Evolutionary conservation across 37 sponge, comb jelly and placozoan genomes (phyloP).

Genomic region (Bolinopsis microptera): DNA sequence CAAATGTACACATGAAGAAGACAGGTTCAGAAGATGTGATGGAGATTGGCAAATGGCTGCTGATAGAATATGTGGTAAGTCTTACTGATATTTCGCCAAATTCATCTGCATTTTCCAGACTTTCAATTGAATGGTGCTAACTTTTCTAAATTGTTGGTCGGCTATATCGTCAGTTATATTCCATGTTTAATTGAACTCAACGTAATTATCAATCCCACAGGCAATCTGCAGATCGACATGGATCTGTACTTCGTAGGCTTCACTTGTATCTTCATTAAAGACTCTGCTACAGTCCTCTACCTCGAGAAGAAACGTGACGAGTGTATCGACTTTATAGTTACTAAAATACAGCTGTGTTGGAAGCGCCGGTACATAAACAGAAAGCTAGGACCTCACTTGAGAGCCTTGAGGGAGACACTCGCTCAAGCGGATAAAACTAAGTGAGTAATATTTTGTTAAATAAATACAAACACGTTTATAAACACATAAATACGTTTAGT

Average conservation of each 20-base stretch:
- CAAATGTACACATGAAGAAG: slow-evolving; percentile 47
- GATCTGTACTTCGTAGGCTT: slow-evolving; percentile 24
- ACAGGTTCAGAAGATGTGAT: slow-evolving; percentile 36
- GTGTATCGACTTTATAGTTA: slow-evolving; percentile 24
- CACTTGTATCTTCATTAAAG: slow-evolving; percentile 51
- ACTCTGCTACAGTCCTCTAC: slow-evolving; percentile 51
- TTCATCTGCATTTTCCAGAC: too few relatives aligned
- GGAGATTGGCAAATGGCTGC: slow-evolving; percentile 53
- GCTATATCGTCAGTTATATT: too few relatives aligned
- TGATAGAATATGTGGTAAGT: slow-evolving; percentile 47
- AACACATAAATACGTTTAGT: too few relatives aligned
- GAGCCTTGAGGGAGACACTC: slow-evolving; percentile 11
- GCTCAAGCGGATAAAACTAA: slow-evolving; percentile 11
- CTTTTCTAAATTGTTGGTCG: too few relatives aligned
- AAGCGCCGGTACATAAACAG: slow-evolving; percentile 42
- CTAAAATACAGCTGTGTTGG: slow-evolving; percentile 50
- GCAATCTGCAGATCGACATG: slow-evolving; percentile 37
- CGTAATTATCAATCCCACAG: too few relatives aligned
- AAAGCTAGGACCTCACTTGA: neutral
- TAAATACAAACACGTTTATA: too few relatives aligned
- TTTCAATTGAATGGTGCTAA: too few relatives aligned
- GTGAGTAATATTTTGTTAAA: neutral
- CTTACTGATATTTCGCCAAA: too few relatives aligned
- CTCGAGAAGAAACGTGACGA: slow-evolving; percentile 53
- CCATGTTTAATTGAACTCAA: too few relatives aligned